Evolutionary conservation across 2,888 invertebrate species (phyloP).

Genomic region (Polydrusus pterygomalis): DNA sequence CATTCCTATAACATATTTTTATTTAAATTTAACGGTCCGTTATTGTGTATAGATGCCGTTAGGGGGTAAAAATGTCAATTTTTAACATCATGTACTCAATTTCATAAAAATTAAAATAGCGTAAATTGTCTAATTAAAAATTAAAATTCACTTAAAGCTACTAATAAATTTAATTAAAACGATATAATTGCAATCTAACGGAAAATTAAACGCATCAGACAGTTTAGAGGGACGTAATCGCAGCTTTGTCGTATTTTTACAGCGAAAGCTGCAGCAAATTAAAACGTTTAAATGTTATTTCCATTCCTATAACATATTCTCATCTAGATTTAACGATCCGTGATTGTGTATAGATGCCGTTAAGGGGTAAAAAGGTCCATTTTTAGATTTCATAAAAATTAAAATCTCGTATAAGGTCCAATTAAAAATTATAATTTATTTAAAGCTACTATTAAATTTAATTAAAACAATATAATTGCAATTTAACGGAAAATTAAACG

Average conservation of each 20-base stretch:
- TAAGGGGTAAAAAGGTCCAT: too few relatives aligned
- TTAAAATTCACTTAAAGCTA: background rate
- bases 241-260: background rate
- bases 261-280: constrained; percentile 8
- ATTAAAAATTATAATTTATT: background rate
- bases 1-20: too few relatives aligned
- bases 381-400: too few relatives aligned
- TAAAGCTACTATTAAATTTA: background rate
- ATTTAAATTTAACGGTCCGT: too few relatives aligned
- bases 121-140: background rate
- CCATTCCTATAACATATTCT: too few relatives aligned
- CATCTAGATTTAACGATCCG: too few relatives aligned
- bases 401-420: background rate
- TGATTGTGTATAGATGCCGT: too few relatives aligned
- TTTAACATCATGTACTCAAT: too few relatives aligned
- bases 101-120: too few relatives aligned
- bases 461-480: background rate
- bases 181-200: background rate
- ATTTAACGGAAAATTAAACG: background rate
- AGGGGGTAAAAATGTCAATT: too few relatives aligned
- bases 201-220: background rate
- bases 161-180: constrained; percentile 1
- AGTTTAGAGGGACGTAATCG: background rate
- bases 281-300: constrained; percentile 17
- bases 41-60: too few relatives aligned